Evolutionary conservation across 2,888 invertebrate species (phyloP).

Genomic region (Mythimna pallens): DNA sequence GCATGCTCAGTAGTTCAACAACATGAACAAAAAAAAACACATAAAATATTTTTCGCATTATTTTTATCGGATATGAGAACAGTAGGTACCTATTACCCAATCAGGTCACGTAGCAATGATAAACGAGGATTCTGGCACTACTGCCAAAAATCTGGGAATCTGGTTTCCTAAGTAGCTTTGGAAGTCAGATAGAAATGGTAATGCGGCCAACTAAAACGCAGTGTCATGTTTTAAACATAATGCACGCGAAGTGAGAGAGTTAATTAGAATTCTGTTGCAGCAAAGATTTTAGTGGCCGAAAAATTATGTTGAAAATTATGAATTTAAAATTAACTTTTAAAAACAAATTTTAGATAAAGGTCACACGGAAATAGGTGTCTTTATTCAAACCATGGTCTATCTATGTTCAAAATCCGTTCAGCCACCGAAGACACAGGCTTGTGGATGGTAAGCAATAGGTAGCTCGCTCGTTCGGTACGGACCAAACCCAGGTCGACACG

Average conservation of each 20-base stretch:
- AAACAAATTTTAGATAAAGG: neutral
- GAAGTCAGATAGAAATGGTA: slow-evolving; percentile 29
- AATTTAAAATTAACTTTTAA: slow-evolving; percentile 2
- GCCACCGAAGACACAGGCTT: neutral
- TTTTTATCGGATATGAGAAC: neutral
- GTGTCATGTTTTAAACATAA: slow-evolving; percentile 35
- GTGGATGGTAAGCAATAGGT: too few relatives aligned
- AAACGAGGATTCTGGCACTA: slow-evolving; percentile 24
- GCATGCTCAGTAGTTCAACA: too few relatives aligned
- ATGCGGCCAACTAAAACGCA: slow-evolving; percentile 22
- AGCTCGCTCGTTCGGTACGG: too few relatives aligned
- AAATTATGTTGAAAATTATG: neutral
- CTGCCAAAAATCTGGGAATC: slow-evolving; percentile 33
- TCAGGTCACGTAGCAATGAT: slow-evolving; percentile 38
- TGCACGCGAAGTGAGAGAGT: slow-evolving; percentile 22
- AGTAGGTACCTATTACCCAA: slow-evolving; percentile 3
- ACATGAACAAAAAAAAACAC: too few relatives aligned
- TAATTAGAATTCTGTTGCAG: slow-evolving; percentile 26
- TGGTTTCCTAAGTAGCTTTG: slow-evolving; percentile 19
- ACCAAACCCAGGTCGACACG: too few relatives aligned
- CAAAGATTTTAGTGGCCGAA: neutral
- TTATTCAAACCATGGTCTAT: neutral
- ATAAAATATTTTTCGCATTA: neutral
- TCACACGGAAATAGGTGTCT: neutral
- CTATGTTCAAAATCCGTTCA: neutral